Evolutionary conservation across 53 echinoderm and acorn worm genomes (phyloP).

Genomic region (Henricia sp.): DNA sequence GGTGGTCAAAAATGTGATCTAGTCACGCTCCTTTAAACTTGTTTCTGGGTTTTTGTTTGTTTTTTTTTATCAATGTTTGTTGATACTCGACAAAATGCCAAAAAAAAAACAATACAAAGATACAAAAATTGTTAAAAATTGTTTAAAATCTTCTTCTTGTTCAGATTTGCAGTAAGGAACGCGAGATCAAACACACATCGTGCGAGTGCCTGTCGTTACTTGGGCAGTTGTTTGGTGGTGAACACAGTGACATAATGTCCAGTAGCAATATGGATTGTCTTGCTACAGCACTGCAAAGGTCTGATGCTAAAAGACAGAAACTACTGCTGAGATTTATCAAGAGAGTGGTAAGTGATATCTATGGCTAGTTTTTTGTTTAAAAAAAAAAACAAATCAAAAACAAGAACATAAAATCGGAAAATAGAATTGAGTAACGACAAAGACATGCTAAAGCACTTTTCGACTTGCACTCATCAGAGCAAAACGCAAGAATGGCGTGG

Average conservation of each 20-base stretch:
- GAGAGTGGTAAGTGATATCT: conserved; percentile 89
- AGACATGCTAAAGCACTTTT: too few relatives aligned
- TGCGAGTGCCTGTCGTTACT: conserved; percentile 90
- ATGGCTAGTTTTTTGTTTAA: too few relatives aligned
- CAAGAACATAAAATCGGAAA: too few relatives aligned
- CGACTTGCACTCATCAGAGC: too few relatives aligned
- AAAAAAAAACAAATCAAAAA: too few relatives aligned
- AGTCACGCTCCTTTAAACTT: too few relatives aligned
- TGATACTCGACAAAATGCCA: too few relatives aligned
- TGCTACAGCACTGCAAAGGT: conserved; percentile 66
- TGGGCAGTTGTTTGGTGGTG: conserved; percentile 94
- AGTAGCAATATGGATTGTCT: conserved; percentile 73
- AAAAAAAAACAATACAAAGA: neutral
- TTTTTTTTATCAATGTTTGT: neutral
- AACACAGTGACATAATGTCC: conserved; percentile 78
- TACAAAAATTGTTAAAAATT: neutral
- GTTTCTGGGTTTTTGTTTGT: neutral
- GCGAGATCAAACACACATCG: conserved; percentile 69
- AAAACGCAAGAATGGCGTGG: too few relatives aligned
- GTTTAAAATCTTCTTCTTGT: neutral
- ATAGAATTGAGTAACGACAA: too few relatives aligned
- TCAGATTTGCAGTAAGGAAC: conserved; percentile 75
- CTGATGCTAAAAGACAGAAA: conserved; percentile 89
- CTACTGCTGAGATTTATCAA: conserved; percentile 90
- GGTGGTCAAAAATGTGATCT: too few relatives aligned